A percentile compares a stretch with the other conserved stretches of the same genome.
Evolutionary conservation across 2,888 invertebrate species (phyloP).

Genomic region (Ypsolopha scabrella): DNA sequence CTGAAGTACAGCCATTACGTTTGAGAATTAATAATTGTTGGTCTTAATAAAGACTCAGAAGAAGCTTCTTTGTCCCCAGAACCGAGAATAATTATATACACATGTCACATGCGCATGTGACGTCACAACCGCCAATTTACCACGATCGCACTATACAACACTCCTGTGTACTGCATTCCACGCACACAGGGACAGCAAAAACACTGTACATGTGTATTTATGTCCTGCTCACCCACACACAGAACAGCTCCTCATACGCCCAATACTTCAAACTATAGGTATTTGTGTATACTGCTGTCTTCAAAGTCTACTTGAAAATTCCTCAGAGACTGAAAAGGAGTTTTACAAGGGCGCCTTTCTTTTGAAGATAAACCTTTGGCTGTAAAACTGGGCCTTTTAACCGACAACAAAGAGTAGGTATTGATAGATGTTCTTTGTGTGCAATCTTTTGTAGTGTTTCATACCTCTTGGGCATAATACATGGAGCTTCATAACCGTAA

Average conservation of each 20-base stretch:
- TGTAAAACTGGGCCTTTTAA: constrained; percentile 45
- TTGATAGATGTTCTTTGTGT: constrained; percentile 21
- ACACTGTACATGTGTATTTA: not conserved
- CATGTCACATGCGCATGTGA: constrained; percentile 13
- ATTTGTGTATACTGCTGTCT: constrained; percentile 27
- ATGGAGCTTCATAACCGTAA: constrained; percentile 1
- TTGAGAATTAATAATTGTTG: too few species aligned
- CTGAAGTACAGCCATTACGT: too few species aligned
- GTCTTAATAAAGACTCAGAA: too few species aligned
- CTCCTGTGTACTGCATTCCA: constrained; percentile 28
- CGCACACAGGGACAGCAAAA: constrained; percentile 25
- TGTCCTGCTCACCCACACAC: constrained; percentile 37
- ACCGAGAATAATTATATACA: too few species aligned
- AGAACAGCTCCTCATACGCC: constrained; percentile 28
- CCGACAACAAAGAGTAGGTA: constrained; percentile 33
- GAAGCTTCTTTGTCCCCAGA: too few species aligned
- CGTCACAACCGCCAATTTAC: constrained; percentile 19
- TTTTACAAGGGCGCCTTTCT: constrained; percentile 59
- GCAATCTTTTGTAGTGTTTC: constrained; percentile 25
- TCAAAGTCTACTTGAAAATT: constrained; percentile 34
- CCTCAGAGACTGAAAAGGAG: constrained; percentile 59
- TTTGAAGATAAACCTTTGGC: constrained; percentile 47
- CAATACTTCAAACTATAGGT: constrained; percentile 28
- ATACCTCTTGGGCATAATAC: constrained; percentile 22
- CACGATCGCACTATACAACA: constrained; percentile 8